phyloP scores from a whole-genome alignment of 2,797 vertebrate genomes.

The Microtus obscurus region DNA sequence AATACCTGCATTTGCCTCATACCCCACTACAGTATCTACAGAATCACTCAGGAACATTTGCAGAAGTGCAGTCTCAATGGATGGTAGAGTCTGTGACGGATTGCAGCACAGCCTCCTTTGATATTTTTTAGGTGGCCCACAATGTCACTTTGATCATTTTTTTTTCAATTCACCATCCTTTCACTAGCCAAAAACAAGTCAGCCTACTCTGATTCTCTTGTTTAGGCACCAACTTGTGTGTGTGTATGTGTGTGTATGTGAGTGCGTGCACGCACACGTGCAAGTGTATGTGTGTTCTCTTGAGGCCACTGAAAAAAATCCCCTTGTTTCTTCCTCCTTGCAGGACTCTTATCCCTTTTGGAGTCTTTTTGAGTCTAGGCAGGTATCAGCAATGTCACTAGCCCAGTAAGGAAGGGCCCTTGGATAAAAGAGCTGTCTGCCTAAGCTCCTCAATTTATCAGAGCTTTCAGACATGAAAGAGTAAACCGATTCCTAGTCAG shows the following conservation, averaged over 20 bases:
- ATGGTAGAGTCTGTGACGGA: background rate
- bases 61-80: background rate
- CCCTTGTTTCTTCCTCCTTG: conserved; percentile 75
- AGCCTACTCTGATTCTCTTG: conserved; percentile 34
- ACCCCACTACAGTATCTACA: background rate
- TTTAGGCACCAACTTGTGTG: conserved; percentile 42
- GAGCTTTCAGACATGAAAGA: conserved; percentile 86
- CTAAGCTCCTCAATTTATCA: conserved; percentile 86
- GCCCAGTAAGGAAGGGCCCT: conserved; percentile 73
- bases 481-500: conserved; percentile 83
- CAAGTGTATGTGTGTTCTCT: conserved; percentile 34
- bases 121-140: conserved; percentile 69
- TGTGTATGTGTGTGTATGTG: background rate
- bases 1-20: fast-evolving
- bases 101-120: conserved; percentile 34
- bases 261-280: background rate
- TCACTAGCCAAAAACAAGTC: conserved; percentile 64
- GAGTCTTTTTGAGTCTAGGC: conserved; percentile 80
- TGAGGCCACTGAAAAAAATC: conserved; percentile 67
- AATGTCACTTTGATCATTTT: conserved; percentile 69
- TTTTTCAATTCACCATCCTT: conserved; percentile 66
- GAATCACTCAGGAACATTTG: background rate
- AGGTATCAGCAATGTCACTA: conserved; percentile 83
- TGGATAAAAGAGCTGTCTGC: conserved; percentile 86
- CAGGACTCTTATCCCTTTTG: conserved; percentile 73